A percentile compares a stretch with the other conserved stretches of the same genome.
Evolutionary conservation across 2,888 invertebrate species (phyloP).

Genomic region (Lordiphosa fenestrarum): DNA sequence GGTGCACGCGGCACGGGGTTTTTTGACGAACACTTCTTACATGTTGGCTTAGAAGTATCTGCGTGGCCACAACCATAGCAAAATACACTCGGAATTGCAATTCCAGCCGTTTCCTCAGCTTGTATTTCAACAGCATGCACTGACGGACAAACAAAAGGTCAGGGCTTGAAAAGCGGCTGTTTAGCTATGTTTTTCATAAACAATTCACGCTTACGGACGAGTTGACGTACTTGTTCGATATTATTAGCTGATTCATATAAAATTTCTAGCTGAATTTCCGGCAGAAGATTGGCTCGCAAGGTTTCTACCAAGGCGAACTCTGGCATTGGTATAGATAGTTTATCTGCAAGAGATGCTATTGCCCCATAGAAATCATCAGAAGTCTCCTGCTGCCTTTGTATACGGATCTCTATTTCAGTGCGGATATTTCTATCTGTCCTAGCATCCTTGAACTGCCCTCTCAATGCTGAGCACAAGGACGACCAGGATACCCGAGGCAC

Average conservation of each 20-base stretch:
- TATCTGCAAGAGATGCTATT: constrained; percentile 1
- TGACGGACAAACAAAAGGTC: too few species aligned
- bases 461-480: constrained; percentile 4
- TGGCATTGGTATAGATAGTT: background rate
- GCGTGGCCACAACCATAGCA: constrained; percentile 1
- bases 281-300: constrained; percentile 2
- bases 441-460: constrained; percentile 6
- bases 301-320: constrained; percentile 1
- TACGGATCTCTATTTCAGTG: constrained; percentile 3
- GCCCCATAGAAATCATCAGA: too few species aligned
- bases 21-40: too few species aligned
- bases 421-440: constrained; percentile 2
- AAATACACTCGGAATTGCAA: background rate
- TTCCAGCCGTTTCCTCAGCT: background rate
- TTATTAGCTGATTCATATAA: constrained; percentile 1
- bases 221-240: too few species aligned
- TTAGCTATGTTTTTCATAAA: too few species aligned
- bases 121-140: too few species aligned
- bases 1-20: too few species aligned
- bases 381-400: background rate
- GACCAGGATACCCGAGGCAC: constrained; percentile 3
- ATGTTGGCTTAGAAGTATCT: background rate
- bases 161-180: too few species aligned
- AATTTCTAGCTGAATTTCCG: constrained; percentile 12
- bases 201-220: too few species aligned